Base-by-base conservation (phyloP, 2,888 invertebrate genomes). In the Pachliopta kotzebuea region DNA sequence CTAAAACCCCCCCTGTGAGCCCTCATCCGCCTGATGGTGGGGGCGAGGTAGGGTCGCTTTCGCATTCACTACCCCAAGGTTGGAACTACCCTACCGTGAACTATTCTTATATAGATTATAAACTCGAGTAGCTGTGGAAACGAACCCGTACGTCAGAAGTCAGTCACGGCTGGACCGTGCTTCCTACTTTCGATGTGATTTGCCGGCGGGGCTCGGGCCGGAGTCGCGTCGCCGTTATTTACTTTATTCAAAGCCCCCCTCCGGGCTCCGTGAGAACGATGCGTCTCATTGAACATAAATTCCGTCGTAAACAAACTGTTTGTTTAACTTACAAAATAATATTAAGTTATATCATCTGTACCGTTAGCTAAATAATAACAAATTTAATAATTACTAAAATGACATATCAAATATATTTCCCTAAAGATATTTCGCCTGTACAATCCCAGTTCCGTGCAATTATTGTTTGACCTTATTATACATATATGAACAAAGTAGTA, bases 221-320 rank as follows among this genome's bases (percentile, higher is more conserved):
- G 45, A 17, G 24, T 76, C 73, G 68, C 76, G 72, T 69, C 76
- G 71, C 77, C 77, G 81, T 83, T 89, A 84, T 90, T 88, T 88
- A 88, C 87, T 81, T 81, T 84, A 85, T 85, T 85, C 81, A 79
- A 81, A 76, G 76, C 70, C 77, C 45, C 45, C 60, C 64, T 62
- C 69, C 76, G 54, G 54, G 54, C 65, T 58, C 69, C 77, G 76
- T 77, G 79, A 69, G 77, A 79, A 73, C 67, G 63, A 52, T 24
- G 42, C 63, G 37, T 55, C 50, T 53, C 62, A 29, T 21, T 53
- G 63, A 63, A 37, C 49, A 18, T 29, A 58, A 57, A 62, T 60
- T 57, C 61, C 57, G 50, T 37, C 20, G 49, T 55, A 63, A 59
- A 63, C 45, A 63, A 56, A 31, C 26, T 42, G 11, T 56, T 56